Base-by-base conservation (phyloP, 2,113 vertebrate genomes). In the Spilogale gracilis region DNA sequence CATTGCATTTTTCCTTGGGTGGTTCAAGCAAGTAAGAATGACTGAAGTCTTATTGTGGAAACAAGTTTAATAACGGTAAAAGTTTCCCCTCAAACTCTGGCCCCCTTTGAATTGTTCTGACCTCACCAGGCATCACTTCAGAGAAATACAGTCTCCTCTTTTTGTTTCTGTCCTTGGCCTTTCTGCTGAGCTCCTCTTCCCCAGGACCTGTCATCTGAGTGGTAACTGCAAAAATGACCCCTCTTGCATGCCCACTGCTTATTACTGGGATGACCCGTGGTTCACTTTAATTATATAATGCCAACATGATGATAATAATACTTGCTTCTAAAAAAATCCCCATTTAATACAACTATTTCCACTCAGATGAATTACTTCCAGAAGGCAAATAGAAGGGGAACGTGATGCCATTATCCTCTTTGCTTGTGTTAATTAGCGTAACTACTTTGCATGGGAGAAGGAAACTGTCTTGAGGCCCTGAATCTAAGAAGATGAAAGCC, bases 201-300 rank as follows among this genome's bases (percentile, higher is more conserved):
- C 92, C 25, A 95, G 78, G 67, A 58, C 94, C n/a, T 7, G 7
- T 71, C 93, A 88, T 91, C 65, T 98, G 78, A 95, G 90, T 79
- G 45, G 56, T 90, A 63, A 95, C 14, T 80, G 65, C 58, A 83
- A 80, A 86, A 95, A 88, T 78, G 85, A 23, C 65, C 91, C 90
- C 83, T 76, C 61, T 73, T 89, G 32, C 56, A 50, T 88, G 48
- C 80, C 60, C 50, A 52, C 54, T 91, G 76, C 60, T 97, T 95
- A 78, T 96, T 96, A 94, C 83, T 92, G 65, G 81, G 65, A 76
- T 87, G 50, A 86, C 63, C 54, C 8, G 93, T 76, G 71, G 88
- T 92, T 97, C 65, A 80, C 85, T 97, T 95, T 97, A 92, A 92
- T 97, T 97, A 95, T n/a, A 58, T 92, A 93, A 94, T 97, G 43